phyloP scores from a whole-genome alignment of 2,113 vertebrate genomes.

The Trogon melanurus region DNA sequence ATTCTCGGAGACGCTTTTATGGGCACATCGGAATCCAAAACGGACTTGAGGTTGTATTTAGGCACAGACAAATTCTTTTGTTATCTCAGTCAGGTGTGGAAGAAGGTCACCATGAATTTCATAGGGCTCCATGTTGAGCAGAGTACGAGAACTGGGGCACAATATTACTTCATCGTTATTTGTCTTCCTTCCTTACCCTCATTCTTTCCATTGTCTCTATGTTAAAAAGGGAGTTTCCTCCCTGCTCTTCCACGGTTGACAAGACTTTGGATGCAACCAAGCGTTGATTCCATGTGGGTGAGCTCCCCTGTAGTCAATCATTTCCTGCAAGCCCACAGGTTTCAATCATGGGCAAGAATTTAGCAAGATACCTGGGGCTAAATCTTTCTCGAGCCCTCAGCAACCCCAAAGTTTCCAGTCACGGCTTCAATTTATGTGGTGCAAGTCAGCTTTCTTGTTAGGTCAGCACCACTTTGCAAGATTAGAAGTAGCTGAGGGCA shows the following conservation, averaged over 20 bases:
- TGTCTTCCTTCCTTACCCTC: not conserved
- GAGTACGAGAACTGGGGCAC: not conserved
- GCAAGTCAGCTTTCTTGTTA: not conserved
- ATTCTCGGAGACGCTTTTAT: not conserved
- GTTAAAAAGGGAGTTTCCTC: not conserved
- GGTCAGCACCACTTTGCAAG: not conserved
- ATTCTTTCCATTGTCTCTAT: not conserved
- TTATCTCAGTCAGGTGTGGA: not conserved
- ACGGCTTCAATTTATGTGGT: not conserved
- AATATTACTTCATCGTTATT: not conserved
- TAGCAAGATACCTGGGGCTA: not conserved
- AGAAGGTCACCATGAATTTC: not conserved
- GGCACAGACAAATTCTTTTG: not conserved
- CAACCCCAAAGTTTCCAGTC: not conserved
- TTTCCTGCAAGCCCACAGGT: not conserved
- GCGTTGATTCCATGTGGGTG: not conserved
- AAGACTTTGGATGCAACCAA: not conserved
- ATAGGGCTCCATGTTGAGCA: fast-evolving
- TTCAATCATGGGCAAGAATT: not conserved
- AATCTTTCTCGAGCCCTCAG: not conserved
- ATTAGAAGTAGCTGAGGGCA: not conserved
- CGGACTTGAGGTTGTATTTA: not conserved
- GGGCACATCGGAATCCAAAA: not conserved
- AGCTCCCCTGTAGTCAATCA: not conserved
- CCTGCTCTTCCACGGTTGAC: not conserved